Conservation (phyloP, 2,113 vertebrate genomes). For the Hippolais icterina region DNA sequence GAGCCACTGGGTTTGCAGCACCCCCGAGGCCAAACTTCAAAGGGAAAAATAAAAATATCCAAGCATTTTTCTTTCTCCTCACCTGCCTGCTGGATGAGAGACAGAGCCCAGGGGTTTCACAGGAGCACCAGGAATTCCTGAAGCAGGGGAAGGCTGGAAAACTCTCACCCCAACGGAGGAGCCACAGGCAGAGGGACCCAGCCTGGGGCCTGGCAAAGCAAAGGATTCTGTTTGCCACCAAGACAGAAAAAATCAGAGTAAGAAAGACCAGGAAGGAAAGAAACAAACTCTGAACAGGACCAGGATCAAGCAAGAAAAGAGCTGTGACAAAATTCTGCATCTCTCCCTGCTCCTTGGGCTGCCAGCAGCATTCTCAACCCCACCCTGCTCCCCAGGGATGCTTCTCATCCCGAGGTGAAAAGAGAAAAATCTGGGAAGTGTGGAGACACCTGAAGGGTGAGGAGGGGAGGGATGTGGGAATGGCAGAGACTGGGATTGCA, state of each 20-base stretch:
- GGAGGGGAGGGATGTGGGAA: fast-evolving
- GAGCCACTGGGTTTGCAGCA: neutral
- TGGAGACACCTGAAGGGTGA: neutral
- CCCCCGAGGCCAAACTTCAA: neutral
- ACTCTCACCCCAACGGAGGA: fast-evolving
- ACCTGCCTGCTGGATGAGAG: neutral
- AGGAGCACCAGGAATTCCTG: neutral
- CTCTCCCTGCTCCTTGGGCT: neutral
- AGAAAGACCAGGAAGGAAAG: neutral
- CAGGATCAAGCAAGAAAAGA: neutral
- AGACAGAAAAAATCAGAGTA: neutral
- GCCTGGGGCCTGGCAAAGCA: neutral
- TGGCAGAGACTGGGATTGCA: neutral
- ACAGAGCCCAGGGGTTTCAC: neutral
- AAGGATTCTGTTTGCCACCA: neutral
- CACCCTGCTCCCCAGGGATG: fast-evolving
- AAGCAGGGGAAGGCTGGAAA: neutral
- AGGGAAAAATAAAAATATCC: neutral
- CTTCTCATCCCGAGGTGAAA: fast-evolving
- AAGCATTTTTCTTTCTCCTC: neutral
- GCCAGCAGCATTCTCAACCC: neutral
- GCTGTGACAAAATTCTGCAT: fast-evolving
- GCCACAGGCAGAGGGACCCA: neutral
- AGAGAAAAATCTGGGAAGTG: neutral
- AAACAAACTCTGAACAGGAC: too few species aligned